phyloP scores from a whole-genome alignment of 2,113 vertebrate genomes.

The Porphyrio hochstetteri region DNA sequence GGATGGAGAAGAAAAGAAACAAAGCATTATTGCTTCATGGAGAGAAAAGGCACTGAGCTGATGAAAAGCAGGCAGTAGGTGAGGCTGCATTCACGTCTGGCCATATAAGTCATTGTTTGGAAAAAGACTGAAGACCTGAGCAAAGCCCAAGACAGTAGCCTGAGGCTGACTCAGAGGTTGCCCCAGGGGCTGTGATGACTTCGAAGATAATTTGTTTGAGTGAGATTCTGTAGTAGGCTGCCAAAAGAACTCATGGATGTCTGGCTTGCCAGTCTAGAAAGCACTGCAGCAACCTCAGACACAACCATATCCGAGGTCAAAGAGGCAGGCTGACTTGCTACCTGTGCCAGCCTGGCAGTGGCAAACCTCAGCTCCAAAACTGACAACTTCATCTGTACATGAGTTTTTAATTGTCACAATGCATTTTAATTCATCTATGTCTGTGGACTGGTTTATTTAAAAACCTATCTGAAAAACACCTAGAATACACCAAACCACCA shows the following conservation, averaged over 20 bases:
- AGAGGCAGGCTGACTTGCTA: background rate
- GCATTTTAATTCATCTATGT: background rate
- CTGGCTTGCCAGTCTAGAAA: background rate
- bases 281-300: background rate
- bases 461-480: background rate
- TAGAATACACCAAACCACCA: background rate
- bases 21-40: background rate
- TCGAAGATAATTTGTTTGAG: background rate
- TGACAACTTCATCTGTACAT: background rate
- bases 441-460: background rate
- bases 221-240: background rate
- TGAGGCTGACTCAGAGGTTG: background rate
- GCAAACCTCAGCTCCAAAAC: background rate
- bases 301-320: background rate
- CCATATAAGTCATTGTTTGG: accelerated
- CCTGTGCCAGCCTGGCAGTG: background rate
- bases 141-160: background rate
- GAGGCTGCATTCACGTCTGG: background rate
- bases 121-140: background rate
- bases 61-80: accelerated
- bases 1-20: background rate
- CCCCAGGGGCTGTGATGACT: background rate
- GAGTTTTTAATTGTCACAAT: background rate
- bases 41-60: background rate
- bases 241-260: background rate